Evolutionary conservation across 2,113 vertebrate genomes (phyloP).

Genomic region (Empidonax traillii): DNA sequence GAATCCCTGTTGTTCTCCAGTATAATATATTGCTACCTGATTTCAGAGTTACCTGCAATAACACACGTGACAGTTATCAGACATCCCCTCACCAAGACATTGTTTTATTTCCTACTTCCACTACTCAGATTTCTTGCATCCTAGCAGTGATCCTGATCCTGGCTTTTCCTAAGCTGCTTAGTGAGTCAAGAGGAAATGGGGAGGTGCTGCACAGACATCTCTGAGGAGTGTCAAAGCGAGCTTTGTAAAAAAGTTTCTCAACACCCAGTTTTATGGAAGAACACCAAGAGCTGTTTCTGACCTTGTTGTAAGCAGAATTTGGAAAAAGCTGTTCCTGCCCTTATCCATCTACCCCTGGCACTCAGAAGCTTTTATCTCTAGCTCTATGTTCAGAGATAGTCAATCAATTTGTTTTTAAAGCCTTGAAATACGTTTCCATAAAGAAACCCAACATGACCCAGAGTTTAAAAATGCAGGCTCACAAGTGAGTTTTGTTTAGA

Average conservation of each 20-base stretch:
- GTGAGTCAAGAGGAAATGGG: not conserved
- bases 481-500: not conserved
- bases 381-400: not conserved
- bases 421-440: not conserved
- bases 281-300: not conserved
- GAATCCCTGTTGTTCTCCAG: conserved; percentile 94
- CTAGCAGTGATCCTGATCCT: not conserved
- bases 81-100: not conserved
- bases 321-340: not conserved
- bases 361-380: not conserved
- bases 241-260: not conserved
- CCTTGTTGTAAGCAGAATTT: not conserved
- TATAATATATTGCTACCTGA: conserved; percentile 95
- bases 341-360: not conserved
- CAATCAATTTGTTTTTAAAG: not conserved
- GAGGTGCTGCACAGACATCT: not conserved
- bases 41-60: conserved; percentile 87
- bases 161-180: not conserved
- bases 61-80: not conserved
- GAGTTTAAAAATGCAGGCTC: not conserved
- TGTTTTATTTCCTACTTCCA: not conserved
- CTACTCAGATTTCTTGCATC: not conserved
- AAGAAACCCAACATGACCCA: not conserved
- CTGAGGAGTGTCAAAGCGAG: not conserved
- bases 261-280: not conserved